Evolutionary conservation across 2,888 invertebrate species (phyloP).

Genomic region (Cheilosia pagana): DNA sequence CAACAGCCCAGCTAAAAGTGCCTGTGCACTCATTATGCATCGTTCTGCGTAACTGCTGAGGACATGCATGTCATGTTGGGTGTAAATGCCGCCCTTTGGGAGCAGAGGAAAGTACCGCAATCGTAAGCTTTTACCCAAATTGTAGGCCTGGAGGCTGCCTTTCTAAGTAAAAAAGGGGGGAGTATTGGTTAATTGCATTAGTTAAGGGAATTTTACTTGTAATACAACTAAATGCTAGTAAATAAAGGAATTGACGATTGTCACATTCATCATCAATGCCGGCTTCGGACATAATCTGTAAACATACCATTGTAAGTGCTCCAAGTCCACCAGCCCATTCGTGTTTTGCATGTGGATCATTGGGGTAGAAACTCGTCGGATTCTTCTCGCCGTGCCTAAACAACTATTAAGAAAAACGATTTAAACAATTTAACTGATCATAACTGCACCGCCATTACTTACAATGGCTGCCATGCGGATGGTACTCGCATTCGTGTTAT

Average conservation of each 20-base stretch:
- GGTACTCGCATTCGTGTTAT: slow-evolving; percentile 81
- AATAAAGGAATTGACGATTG: too few species aligned
- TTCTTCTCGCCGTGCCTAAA: slow-evolving; percentile 84
- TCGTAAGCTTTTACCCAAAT: slow-evolving; percentile 89
- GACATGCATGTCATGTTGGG: slow-evolving; percentile 86
- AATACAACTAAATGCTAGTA: neutral
- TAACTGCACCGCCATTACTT: slow-evolving; percentile 71
- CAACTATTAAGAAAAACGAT: slow-evolving; percentile 77
- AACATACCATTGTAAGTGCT: slow-evolving; percentile 86
- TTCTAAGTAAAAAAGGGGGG: slow-evolving; percentile 84
- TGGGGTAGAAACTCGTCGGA: slow-evolving; percentile 90
- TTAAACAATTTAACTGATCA: slow-evolving; percentile 5
- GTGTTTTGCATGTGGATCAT: slow-evolving; percentile 90
- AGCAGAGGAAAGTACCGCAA: slow-evolving; percentile 88
- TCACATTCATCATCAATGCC: too few species aligned
- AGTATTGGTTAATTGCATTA: neutral
- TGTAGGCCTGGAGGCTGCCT: slow-evolving; percentile 90
- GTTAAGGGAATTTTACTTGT: neutral
- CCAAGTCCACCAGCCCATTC: slow-evolving; percentile 93
- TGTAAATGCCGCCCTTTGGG: slow-evolving; percentile 85
- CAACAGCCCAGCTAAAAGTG: slow-evolving; percentile 88
- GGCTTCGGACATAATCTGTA: neutral
- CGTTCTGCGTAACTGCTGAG: slow-evolving; percentile 92
- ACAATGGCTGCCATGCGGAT: slow-evolving; percentile 83
- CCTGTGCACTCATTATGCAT: slow-evolving; percentile 93